Evolutionary conservation across 2,113 vertebrate species (phyloP).

Genomic region (Trogon melanurus): DNA sequence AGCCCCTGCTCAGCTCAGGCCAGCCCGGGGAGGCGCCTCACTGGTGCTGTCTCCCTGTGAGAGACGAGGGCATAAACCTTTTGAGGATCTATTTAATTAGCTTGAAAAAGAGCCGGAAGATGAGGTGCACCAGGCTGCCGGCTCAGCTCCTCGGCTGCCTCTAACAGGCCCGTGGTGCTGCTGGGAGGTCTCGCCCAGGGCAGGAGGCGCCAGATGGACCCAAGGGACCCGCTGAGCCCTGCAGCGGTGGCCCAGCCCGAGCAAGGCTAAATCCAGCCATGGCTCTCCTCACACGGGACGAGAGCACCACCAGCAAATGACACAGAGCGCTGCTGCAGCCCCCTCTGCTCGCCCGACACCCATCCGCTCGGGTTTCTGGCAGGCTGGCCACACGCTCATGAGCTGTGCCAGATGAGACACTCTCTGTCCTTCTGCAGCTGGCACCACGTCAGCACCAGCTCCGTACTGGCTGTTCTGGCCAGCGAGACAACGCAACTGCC

Average conservation of each 20-base stretch:
- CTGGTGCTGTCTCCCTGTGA: neutral
- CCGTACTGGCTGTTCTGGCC: neutral
- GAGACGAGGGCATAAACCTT: neutral
- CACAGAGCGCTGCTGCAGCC: neutral
- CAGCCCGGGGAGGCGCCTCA: neutral
- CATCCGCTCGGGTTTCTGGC: neutral
- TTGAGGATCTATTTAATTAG: slow-evolving; percentile 25
- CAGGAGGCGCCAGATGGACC: neutral
- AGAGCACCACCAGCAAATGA: neutral
- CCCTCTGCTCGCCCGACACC: fast-evolving
- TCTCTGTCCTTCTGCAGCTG: neutral
- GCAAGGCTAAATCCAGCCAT: neutral
- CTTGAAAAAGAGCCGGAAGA: neutral
- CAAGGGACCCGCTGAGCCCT: neutral
- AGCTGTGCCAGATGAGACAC: neutral
- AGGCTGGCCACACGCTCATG: fast-evolving
- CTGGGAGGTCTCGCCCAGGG: fast-evolving
- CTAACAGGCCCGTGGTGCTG: neutral
- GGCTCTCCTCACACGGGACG: neutral
- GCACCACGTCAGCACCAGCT: neutral
- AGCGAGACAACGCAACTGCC: neutral
- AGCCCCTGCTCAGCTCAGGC: neutral
- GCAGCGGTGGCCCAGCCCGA: fast-evolving
- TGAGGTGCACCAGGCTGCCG: fast-evolving
- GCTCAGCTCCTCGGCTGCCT: neutral